Conservation (phyloP, 2,797 vertebrate species). For the Siniperca scherzeri region DNA sequence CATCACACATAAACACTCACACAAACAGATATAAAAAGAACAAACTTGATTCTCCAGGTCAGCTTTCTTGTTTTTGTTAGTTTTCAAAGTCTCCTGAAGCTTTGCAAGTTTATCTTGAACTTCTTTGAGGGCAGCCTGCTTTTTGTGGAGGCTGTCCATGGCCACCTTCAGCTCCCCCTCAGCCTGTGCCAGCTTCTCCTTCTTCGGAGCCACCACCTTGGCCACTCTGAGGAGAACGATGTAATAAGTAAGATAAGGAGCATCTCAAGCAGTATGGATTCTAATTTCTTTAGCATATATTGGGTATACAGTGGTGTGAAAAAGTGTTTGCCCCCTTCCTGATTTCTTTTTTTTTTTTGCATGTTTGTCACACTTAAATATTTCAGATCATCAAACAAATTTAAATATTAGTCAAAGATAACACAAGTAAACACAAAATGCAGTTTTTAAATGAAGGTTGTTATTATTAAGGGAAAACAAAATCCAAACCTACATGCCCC, state of each 20-base stretch:
- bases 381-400: no score
- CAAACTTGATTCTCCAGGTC: slow-evolving; percentile 91
- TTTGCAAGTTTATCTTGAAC: slow-evolving; percentile 89
- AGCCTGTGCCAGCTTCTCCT: slow-evolving; percentile 88
- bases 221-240: slow-evolving; percentile 82
- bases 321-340: not conserved
- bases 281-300: not conserved
- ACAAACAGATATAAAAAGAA: not conserved
- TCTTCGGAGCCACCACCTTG: slow-evolving; percentile 93
- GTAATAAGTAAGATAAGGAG: not conserved
- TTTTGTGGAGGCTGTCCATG: slow-evolving; percentile 88
- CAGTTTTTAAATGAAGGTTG: no score
- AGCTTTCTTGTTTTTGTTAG: slow-evolving; percentile 91
- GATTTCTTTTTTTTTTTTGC: no score
- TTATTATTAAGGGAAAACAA: no score
- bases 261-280: not conserved
- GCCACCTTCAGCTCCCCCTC: slow-evolving; percentile 89
- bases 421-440: no score
- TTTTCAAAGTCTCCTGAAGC: slow-evolving; percentile 87
- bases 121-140: slow-evolving; percentile 89
- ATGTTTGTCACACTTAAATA: no score
- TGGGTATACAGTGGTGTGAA: no score
- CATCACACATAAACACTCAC: no score
- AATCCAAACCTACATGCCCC: no score
- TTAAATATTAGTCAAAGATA: no score